Conservation (phyloP, 1,140 invertebrate species). For the Matsumurasca onukii region DNA sequence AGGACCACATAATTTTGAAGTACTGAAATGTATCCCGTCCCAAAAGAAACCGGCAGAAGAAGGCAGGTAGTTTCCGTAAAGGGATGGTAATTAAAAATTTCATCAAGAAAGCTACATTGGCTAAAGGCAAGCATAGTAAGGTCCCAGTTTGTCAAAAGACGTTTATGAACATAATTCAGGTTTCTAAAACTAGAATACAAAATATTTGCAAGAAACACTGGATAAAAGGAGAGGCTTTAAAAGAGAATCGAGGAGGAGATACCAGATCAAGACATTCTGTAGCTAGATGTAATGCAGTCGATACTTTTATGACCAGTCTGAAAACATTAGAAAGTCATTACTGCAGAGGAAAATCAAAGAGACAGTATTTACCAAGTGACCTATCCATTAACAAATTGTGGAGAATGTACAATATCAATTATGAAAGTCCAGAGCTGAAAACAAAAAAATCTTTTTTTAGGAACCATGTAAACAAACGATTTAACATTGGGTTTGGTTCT, state of each 20-base stretch:
- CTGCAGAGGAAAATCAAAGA: not conserved
- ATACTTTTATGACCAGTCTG: not conserved
- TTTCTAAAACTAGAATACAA: not conserved
- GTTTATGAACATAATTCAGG: not conserved
- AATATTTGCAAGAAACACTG: conserved; percentile 1
- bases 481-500: conserved; percentile 38
- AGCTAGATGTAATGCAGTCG: not conserved
- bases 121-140: not conserved
- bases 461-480: not conserved
- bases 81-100: not conserved
- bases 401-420: not conserved
- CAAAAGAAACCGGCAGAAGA: not conserved
- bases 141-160: conserved; percentile 17
- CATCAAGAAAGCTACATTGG: not conserved
- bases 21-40: not conserved
- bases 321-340: not conserved
- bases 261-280: not conserved
- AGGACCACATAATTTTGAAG: not conserved
- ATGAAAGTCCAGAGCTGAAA: not conserved
- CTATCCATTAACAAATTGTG: not conserved
- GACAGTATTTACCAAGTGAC: not conserved
- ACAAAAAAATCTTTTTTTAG: not conserved
- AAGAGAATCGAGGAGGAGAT: not conserved
- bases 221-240: not conserved
- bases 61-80: not conserved